Base-by-base conservation (phyloP, 2,113 vertebrate genomes). In the Misgurnus anguillicaudatus region DNA sequence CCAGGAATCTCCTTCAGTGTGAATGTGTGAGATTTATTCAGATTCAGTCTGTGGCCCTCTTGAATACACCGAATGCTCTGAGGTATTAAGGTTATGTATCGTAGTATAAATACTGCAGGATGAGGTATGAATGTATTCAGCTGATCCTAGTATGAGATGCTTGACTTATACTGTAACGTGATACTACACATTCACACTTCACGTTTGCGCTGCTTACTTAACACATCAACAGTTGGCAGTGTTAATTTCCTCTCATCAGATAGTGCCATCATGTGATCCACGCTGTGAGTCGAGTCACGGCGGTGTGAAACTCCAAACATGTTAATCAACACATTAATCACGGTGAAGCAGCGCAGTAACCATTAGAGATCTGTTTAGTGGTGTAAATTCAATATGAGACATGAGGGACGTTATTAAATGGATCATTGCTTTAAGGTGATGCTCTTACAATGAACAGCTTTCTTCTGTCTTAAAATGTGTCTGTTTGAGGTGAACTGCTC, bases 171-270 rank as follows among this genome's bases (percentile, higher is more conserved):
- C 24, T 31, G 3, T 1, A 3, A 31, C 24, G 24, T 31, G 24
- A 31, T 31, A 31, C 24, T 31, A 31, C 24, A 31, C 24, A 31
- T 31, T 31, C 24, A 31, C 24, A 31, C 24, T 31, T 31, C 24
- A 31, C 24, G 24, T 67, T 10, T 45, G 11, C 2, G 9, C 10
- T 71, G 86, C 78, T 89, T 86, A 83, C 85, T 90, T 84, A 88
- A 68, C 42, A 64, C 53, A 39, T 19, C 42, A 67, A 16, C 76
- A 55, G 63, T 53, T 74, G 76, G 61, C 55, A 31, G 77, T 70
- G 62, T 66, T 73, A 60, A 75, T 79, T 69, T 63, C 19, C 69
- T 53, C 31, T 72, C 69, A 77, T 78, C 45, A 51, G 66, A 58
- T 51, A 42, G 53, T 57, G 58, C 41, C 67, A 67, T 8, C 9